Evolutionary conservation across 2,797 vertebrate species (phyloP).

Genomic region (Poecile montanus): DNA sequence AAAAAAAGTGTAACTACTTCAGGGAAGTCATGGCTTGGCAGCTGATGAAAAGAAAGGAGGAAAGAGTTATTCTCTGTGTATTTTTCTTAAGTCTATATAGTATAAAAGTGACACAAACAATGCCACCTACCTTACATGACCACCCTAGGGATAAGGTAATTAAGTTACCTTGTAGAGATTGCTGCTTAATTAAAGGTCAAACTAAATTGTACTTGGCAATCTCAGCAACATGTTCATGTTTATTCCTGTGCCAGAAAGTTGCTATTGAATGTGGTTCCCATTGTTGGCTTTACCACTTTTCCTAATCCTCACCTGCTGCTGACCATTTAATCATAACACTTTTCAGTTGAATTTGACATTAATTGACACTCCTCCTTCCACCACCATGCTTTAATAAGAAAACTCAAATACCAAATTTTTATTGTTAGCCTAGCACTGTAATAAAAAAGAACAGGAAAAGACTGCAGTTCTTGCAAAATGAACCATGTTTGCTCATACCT

Average conservation of each 20-base stretch:
- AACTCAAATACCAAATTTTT: not conserved
- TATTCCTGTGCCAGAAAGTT: not conserved
- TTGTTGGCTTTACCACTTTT: not conserved
- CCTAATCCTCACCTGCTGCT: not conserved
- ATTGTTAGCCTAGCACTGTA: not conserved
- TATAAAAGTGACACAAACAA: not conserved
- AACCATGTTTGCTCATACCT: not conserved
- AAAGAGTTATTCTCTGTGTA: not conserved
- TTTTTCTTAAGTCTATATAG: not conserved
- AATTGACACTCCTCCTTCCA: not conserved
- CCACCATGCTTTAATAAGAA: not conserved
- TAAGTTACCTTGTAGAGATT: not conserved
- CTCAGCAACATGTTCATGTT: not conserved
- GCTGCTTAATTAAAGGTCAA: conserved; percentile 6
- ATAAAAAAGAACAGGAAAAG: not conserved
- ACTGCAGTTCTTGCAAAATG: not conserved
- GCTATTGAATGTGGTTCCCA: not conserved
- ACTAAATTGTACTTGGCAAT: not conserved
- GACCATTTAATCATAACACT: not conserved
- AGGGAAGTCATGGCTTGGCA: conserved; percentile 12
- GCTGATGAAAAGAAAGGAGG: not conserved
- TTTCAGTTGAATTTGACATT: not conserved
- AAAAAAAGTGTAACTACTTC: not conserved
- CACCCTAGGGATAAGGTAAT: not conserved
- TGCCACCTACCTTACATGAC: not conserved